These are phyloP conservation scores for Drosophila melanosoma DNA, from an alignment of 2,888 invertebrate species.

Conservation along the genomic window DNA sequence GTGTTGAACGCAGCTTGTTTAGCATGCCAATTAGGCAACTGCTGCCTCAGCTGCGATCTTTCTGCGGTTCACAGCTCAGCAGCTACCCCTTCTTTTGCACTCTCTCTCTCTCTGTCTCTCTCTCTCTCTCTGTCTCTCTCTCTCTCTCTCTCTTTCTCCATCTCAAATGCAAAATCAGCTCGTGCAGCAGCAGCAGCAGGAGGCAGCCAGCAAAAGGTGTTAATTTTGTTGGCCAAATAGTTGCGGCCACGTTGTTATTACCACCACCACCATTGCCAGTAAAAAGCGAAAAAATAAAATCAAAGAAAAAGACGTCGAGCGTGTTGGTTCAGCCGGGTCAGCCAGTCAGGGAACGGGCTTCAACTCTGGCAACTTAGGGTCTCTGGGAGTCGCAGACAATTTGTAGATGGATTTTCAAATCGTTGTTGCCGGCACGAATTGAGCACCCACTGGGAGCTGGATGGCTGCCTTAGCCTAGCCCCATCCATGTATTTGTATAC, in stretches of 20 bases:
- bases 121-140: slow-evolving; percentile 57
- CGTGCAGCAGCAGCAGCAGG: slow-evolving; percentile 68
- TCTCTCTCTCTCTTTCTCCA: slow-evolving; percentile 38
- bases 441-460: slow-evolving; percentile 57
- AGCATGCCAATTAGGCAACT: slow-evolving; percentile 79
- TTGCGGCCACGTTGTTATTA: slow-evolving; percentile 84
- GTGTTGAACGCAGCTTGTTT: slow-evolving; percentile 81
- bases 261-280: slow-evolving; percentile 80
- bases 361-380: slow-evolving; percentile 18
- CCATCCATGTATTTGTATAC: slow-evolving; percentile 50
- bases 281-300: slow-evolving; percentile 15
- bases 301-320: slow-evolving; percentile 71
- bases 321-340: slow-evolving; percentile 85
- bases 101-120: no score
- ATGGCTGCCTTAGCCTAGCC: not conserved
- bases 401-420: slow-evolving; percentile 75
- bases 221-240: slow-evolving; percentile 85
- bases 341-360: slow-evolving; percentile 33
- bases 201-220: slow-evolving; percentile 81
- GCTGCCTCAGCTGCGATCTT: slow-evolving; percentile 46
- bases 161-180: slow-evolving; percentile 83
- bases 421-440: slow-evolving; percentile 76
- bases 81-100: not conserved
- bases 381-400: slow-evolving; percentile 60
- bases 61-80: slow-evolving; percentile 42